Percentiles rank a stretch among this genome's conserved stretches.
phyloP scores from a whole-genome alignment of 2,888 invertebrate species.

The Sphinx pinastri region DNA sequence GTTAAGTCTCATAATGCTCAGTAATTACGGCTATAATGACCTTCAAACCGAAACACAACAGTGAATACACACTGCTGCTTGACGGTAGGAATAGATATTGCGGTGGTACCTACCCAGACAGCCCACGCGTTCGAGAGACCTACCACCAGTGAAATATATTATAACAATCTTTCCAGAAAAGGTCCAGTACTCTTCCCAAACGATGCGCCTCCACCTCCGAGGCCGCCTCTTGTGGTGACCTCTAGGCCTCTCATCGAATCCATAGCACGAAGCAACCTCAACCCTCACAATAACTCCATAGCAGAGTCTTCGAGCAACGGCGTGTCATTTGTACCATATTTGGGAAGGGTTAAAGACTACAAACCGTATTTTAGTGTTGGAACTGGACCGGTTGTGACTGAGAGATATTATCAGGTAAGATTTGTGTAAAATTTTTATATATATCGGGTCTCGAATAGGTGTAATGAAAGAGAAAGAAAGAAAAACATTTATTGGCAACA shows the following conservation, averaged over 20 bases:
- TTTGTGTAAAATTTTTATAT: too few species aligned
- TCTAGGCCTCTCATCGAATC: constrained; percentile 70
- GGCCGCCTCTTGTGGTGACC: constrained; percentile 72
- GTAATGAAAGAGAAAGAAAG: too few species aligned
- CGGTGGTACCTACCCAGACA: too few species aligned
- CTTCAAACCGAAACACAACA: too few species aligned
- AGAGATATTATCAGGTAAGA: constrained; percentile 62
- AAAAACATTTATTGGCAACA: too few species aligned
- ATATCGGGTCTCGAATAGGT: too few species aligned
- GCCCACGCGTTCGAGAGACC: too few species aligned
- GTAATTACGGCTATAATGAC: too few species aligned
- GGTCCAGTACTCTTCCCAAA: constrained; percentile 78
- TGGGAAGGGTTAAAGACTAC: constrained; percentile 51
- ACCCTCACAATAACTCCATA: constrained; percentile 52
- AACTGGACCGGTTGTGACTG: constrained; percentile 10
- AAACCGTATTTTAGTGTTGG: constrained; percentile 26
- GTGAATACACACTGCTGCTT: too few species aligned
- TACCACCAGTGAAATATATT: neutral
- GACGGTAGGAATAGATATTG: too few species aligned
- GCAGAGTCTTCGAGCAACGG: constrained; percentile 49
- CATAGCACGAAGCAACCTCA: constrained; percentile 68
- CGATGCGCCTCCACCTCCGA: constrained; percentile 64
- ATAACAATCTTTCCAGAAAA: constrained; percentile 56
- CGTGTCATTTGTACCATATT: constrained; percentile 48
- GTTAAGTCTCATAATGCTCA: too few species aligned